Conservation (phyloP, 2,888 invertebrate species). For the Galeruca laticollis region DNA sequence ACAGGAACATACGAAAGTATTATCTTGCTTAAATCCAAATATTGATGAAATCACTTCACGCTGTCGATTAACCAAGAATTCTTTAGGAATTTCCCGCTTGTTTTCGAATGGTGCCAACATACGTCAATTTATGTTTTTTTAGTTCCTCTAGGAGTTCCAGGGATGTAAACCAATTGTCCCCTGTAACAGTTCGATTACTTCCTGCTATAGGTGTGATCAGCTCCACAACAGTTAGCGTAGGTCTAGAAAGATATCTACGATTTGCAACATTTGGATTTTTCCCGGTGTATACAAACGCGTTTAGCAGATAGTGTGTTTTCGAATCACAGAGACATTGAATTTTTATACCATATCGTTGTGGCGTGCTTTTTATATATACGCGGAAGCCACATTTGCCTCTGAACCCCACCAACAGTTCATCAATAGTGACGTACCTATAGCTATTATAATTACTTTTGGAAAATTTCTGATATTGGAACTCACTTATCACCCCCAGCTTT, state of each 20-base stretch:
- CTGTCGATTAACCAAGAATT: too few species aligned
- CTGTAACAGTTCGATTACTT: slow-evolving; percentile 51
- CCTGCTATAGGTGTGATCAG: too few species aligned
- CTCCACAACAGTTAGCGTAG: too few species aligned
- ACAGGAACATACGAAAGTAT: slow-evolving; percentile 48
- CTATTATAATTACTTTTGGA: too few species aligned
- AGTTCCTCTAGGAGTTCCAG: slow-evolving; percentile 44
- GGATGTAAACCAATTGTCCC: slow-evolving; percentile 50
- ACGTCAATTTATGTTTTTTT: too few species aligned
- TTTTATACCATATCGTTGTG: slow-evolving; percentile 41
- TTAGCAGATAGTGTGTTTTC: slow-evolving; percentile 21
- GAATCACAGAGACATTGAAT: slow-evolving; percentile 25
- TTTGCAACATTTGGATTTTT: slow-evolving; percentile 24
- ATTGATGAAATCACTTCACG: too few species aligned
- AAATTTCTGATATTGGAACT: slow-evolving; percentile 33
- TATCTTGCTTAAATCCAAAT: too few species aligned
- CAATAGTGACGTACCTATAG: too few species aligned
- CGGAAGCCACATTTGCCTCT: slow-evolving; percentile 37
- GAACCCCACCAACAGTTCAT: too few species aligned
- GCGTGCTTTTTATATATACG: slow-evolving; percentile 45
- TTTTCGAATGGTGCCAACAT: slow-evolving; percentile 53
- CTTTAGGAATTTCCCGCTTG: slow-evolving; percentile 52
- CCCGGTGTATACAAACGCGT: slow-evolving; percentile 31
- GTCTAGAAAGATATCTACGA: slow-evolving; percentile 28
- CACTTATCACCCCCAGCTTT: too few species aligned